Percentiles rank a stretch among this genome's conserved stretches.
phyloP scores from a whole-genome alignment of 2,113 vertebrate genomes.

The Ammodytes dubius region DNA sequence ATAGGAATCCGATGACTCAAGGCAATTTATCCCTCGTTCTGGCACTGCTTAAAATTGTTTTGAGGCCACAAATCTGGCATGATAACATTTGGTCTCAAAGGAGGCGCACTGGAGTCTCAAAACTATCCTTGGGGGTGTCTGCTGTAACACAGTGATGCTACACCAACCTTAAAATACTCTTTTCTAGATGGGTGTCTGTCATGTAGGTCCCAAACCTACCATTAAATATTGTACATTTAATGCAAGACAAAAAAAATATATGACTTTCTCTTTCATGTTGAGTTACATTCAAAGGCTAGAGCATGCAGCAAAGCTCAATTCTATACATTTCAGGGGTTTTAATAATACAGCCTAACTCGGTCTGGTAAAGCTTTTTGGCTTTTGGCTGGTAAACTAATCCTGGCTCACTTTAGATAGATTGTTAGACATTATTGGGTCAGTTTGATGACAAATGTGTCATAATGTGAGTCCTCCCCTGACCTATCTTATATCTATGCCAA shows the following conservation, averaged over 20 bases:
- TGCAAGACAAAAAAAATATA: not conserved
- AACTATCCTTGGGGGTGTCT: slow-evolving; percentile 15
- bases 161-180: not conserved
- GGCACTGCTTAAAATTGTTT: slow-evolving; percentile 53
- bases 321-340: not conserved
- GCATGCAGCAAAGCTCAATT: not conserved
- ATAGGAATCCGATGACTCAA: slow-evolving; percentile 73
- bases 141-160: slow-evolving; percentile 47
- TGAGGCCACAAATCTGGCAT: slow-evolving; percentile 57
- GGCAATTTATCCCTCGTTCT: slow-evolving; percentile 64
- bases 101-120: slow-evolving; percentile 38
- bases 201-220: not conserved
- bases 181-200: not conserved
- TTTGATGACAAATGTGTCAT: not conserved
- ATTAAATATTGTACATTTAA: not conserved
- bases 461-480: not conserved
- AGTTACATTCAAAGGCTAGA: not conserved
- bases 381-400: not conserved
- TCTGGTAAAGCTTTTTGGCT: not conserved
- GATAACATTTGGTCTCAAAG: slow-evolving; percentile 47
- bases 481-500: not conserved
- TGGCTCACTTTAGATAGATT: not conserved
- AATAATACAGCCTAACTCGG: not conserved
- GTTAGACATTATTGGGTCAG: not conserved
- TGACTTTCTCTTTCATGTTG: not conserved